Evolutionary conservation across 2,888 invertebrate genomes (phyloP).

Genomic region (Ischnus inquisitorius): DNA sequence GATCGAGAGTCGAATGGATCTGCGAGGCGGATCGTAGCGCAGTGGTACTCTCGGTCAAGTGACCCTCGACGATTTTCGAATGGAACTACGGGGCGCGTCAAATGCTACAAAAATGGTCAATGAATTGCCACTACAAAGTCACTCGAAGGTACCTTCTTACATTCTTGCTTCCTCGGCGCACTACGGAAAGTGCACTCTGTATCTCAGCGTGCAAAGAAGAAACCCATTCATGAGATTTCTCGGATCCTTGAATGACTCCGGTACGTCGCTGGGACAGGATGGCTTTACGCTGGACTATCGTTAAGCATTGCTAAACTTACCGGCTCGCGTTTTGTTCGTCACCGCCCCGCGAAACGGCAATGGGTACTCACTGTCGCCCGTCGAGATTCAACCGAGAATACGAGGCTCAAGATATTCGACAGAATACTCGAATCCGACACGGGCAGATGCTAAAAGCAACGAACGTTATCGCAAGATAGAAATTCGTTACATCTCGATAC

Average conservation of each 20-base stretch:
- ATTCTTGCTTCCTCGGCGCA: conserved; percentile 51
- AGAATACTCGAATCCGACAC: conserved; percentile 74
- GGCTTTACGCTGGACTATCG: background rate
- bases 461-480: conserved; percentile 22
- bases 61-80: conserved; percentile 77
- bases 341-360: conserved; percentile 47
- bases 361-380: conserved; percentile 47
- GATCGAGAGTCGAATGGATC: conserved; percentile 42
- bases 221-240: conserved; percentile 77
- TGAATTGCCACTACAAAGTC: conserved; percentile 82
- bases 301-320: conserved; percentile 48
- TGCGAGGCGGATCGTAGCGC: conserved; percentile 32
- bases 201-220: conserved; percentile 63
- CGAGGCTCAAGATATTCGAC: conserved; percentile 32
- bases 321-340: conserved; percentile 31
- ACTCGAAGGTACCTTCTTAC: conserved; percentile 71
- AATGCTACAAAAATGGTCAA: conserved; percentile 80
- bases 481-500: background rate
- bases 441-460: conserved; percentile 73
- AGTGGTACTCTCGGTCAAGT: conserved; percentile 75
- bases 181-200: conserved; percentile 45
- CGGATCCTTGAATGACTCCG: conserved; percentile 77
- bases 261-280: conserved; percentile 35
- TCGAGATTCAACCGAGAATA: conserved; percentile 47
- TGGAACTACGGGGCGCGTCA: conserved; percentile 77